Evolutionary conservation across 2,113 vertebrate species (phyloP), one percentile per base, ranked within the genome.

Genomic region (Perca flavescens): DNA sequence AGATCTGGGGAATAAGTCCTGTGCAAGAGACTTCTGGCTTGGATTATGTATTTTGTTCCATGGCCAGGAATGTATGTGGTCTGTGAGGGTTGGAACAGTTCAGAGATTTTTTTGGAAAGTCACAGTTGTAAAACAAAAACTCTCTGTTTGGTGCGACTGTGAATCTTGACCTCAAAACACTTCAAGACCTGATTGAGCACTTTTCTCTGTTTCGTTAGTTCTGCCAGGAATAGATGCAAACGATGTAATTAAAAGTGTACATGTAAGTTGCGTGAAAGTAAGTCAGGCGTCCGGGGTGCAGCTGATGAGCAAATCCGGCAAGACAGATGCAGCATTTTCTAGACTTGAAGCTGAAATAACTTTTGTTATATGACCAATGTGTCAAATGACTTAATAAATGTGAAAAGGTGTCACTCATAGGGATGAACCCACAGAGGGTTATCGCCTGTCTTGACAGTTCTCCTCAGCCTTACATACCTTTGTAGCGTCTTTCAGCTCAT

Each of bases 11-110:
- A 88, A 10, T 67, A 54, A 56, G 61, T 86, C 71, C 34, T 77
- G 57, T 74, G 73, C 84, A 77, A 77, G 73, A 75, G 50, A 83
- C 50, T 83, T 84, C 68, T 90, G 87, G 77, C 61, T 82, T 73
- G 64, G 82, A 79, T 82, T 80, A 80, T 90, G 84, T 87, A 68
- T 86, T 88, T 74, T 86, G 64, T 85, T 88, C 84, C 56, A 19
- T 65, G 50, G 80, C 53, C 54, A 85, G 83, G 90, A 92, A 91
- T 88, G 73, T 65, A 80, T 91, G 90, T 94, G 92, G 92, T 89
- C 54, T 88, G 34, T 74, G 77, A 86, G 88, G 80, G 47, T 69
- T 88, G 83, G 87, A 88, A 22, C 52, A 75, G 77, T 86, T 81
- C 53, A 40, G 21, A 70, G 15, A 62, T 74, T 61, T 62, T 84